These are phyloP conservation scores for Pampusana beccarii DNA, from an alignment of 2,113 vertebrate genomes.

Conservation along the genomic window DNA sequence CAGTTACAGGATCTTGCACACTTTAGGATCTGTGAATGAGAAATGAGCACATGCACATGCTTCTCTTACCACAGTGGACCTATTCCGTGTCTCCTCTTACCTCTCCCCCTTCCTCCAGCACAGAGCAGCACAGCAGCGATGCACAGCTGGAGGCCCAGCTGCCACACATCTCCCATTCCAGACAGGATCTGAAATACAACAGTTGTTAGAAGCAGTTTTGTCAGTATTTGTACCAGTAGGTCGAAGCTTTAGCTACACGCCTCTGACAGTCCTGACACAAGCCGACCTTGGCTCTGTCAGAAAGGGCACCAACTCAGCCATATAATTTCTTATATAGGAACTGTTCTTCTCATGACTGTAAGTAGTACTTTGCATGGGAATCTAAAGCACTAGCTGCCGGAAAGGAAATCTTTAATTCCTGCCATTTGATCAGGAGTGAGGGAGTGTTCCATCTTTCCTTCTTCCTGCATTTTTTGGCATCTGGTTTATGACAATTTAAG, in stretches of 20 bases:
- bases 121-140: not conserved
- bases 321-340: not conserved
- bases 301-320: not conserved
- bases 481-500: not conserved
- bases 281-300: not conserved
- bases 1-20: not conserved
- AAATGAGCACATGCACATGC: not conserved
- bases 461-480: not conserved
- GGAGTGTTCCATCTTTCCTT: not conserved
- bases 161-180: conserved; percentile 32
- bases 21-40: not conserved
- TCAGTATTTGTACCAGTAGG: not conserved
- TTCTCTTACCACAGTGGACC: not conserved
- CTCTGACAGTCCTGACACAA: not conserved
- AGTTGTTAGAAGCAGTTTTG: not conserved
- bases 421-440: not conserved
- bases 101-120: conserved; percentile 7
- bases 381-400: not conserved
- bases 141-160: not conserved
- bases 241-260: not conserved
- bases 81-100: conserved; percentile 1
- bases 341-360: not conserved
- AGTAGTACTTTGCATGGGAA: not conserved
- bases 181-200: not conserved
- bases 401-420: not conserved